Base-by-base conservation (phyloP, 2,888 invertebrate species). In the Boloria selene region DNA sequence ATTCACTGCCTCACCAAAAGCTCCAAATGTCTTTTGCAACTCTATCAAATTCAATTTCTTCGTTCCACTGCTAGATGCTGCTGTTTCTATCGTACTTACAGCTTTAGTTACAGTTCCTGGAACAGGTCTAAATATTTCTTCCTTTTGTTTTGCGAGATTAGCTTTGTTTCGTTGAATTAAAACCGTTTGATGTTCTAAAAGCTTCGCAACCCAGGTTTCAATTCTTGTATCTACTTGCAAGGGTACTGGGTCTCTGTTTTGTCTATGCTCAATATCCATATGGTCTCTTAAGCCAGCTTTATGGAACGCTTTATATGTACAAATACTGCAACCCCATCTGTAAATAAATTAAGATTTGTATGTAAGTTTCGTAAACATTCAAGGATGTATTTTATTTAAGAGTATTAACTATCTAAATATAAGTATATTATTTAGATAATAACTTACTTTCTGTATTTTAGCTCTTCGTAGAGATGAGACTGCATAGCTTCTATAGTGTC, bases 391-490 rank as follows among this genome's bases (percentile, higher is more conserved):
- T n/a, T 10, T n/a, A 54, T 22, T 18, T 18, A 49, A 16, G 4
- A 0, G 4, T 7, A 49, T n/a, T 4, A 16, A 49, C 14, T 14
- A 7, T 16, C n/a, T n/a, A 16, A 16, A 16, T 49, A 16, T 47
- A 31, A 31, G 7, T 31, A 10, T 38, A n/a, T 16, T n/a, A 16
- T 49, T 49, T 49, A 16, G 18, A 44, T 13, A 14, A 13, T 17
- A 3, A 18, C 90, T 88, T 76, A 95, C 95, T 94, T 94, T 73
- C 94, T 92, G 75, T 95, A 95, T 58, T 94, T 93, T 31, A 95
- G 84, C 75, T 96, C 96, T 75, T 94, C 93, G 74, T 92, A 95
- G 61, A 96, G 82, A 85, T 96, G 96, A 47, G 93, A 93, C 61
- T 93, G 92, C 88, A 96, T 94, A n/a, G 93, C 93, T 5, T 93